A percentile compares a stretch with the other conserved stretches of the same genome.
phyloP scores from a whole-genome alignment of 2,888 invertebrate species.

The Coecobrya sp. region DNA sequence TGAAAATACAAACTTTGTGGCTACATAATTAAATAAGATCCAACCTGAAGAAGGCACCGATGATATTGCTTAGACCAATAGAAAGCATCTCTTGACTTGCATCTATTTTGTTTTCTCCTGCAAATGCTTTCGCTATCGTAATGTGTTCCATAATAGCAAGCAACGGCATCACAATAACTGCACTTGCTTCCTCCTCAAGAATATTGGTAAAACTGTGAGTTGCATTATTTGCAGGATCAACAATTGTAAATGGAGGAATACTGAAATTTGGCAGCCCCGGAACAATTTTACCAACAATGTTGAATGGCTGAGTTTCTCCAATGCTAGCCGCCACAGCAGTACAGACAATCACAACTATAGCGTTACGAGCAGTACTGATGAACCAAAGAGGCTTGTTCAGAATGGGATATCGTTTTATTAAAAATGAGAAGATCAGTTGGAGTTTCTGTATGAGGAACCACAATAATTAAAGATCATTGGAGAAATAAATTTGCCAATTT shows the following conservation, averaged over 20 bases:
- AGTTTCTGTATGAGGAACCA: conserved; percentile 81
- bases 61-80: conserved; percentile 85
- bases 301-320: conserved; percentile 88
- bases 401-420: conserved; percentile 83
- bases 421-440: conserved; percentile 81
- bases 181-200: conserved; percentile 91
- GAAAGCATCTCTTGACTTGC: conserved; percentile 86
- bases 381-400: conserved; percentile 91
- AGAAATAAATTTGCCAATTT: neutral
- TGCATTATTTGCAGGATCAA: conserved; percentile 89
- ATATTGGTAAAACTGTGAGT: conserved; percentile 91
- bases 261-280: conserved; percentile 91
- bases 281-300: conserved; percentile 77
- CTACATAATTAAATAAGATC: conserved; percentile 36
- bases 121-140: conserved; percentile 91
- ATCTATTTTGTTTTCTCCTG: conserved; percentile 84
- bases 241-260: conserved; percentile 90
- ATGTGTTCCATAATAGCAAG: conserved; percentile 96
- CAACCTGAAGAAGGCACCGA: conserved; percentile 85
- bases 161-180: conserved; percentile 94
- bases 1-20: conserved; percentile 66
- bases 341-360: conserved; percentile 92
- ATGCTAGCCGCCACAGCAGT: conserved; percentile 91
- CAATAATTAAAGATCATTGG: neutral
- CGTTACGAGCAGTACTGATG: conserved; percentile 92